Percentiles rank a stretch among this genome's conserved stretches.
Evolutionary conservation across 2,888 invertebrate genomes (phyloP).

Genomic region (Rhogogaster chlorosoma): DNA sequence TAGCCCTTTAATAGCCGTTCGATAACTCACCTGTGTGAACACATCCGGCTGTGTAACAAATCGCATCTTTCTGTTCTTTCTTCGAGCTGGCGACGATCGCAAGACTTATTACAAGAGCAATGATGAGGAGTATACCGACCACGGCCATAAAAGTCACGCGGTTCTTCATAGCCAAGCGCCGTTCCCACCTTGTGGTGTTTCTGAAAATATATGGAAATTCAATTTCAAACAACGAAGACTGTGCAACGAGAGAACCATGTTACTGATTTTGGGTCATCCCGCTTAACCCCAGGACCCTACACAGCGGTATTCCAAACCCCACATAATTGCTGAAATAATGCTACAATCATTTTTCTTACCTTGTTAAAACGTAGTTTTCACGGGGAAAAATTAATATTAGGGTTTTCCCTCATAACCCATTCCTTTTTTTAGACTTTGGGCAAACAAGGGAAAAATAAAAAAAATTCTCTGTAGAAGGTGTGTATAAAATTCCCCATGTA

Average conservation of each 20-base stretch:
- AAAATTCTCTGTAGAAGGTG: too few relatives aligned
- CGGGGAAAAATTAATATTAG: too few relatives aligned
- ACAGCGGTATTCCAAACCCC: too few relatives aligned
- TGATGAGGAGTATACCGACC: constrained; percentile 82
- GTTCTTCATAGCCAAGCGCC: constrained; percentile 86
- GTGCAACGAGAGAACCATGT: background rate
- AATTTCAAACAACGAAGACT: background rate
- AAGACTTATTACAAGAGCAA: constrained; percentile 82
- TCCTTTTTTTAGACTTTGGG: too few relatives aligned
- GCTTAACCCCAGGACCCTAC: too few relatives aligned
- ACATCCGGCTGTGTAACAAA: constrained; percentile 88
- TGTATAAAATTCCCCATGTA: too few relatives aligned
- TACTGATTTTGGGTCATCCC: background rate
- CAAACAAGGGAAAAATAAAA: too few relatives aligned
- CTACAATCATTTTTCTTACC: too few relatives aligned
- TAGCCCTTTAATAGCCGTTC: background rate
- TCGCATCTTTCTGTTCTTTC: constrained; percentile 75
- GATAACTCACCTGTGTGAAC: constrained; percentile 84
- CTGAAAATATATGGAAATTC: constrained; percentile 73
- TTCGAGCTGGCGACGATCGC: constrained; percentile 68
- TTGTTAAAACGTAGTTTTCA: too few relatives aligned
- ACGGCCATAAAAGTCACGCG: constrained; percentile 83
- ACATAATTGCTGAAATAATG: too few relatives aligned
- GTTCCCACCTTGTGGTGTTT: constrained; percentile 91
- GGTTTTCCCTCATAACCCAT: too few relatives aligned